phyloP scores from a whole-genome alignment of 1,140 invertebrate genomes.

The Ylistrum balloti region DNA sequence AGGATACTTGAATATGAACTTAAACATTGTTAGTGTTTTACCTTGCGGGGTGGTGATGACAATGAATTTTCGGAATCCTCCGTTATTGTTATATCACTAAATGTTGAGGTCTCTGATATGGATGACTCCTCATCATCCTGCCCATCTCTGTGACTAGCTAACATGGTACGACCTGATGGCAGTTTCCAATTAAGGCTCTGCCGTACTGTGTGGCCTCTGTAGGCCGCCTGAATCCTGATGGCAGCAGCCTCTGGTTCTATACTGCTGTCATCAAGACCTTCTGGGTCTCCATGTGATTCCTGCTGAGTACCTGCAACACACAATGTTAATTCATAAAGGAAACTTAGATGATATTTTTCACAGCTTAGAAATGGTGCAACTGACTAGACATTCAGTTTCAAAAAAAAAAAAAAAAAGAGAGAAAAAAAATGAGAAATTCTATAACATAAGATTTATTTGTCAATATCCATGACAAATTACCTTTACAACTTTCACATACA shows the following conservation, averaged over 20 bases:
- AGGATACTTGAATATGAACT: too few species aligned
- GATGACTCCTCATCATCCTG: conserved; percentile 66
- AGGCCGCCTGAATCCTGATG: conserved; percentile 73
- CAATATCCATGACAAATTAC: too few species aligned
- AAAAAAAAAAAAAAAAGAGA: too few species aligned
- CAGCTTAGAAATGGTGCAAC: too few species aligned
- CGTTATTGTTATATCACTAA: conserved; percentile 74
- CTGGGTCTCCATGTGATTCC: conserved; percentile 52
- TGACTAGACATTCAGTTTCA: too few species aligned
- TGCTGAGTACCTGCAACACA: conserved; percentile 21
- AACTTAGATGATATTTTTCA: too few species aligned
- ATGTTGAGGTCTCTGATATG: conserved; percentile 75
- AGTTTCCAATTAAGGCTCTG: conserved; percentile 63
- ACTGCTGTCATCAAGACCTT: conserved; percentile 49
- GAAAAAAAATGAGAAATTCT: too few species aligned
- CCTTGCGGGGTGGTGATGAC: conserved; percentile 43
- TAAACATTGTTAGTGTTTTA: conserved; percentile 40
- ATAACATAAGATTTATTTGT: too few species aligned
- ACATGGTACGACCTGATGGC: conserved; percentile 54
- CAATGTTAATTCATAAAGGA: too few species aligned
- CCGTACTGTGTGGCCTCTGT: conserved; percentile 71
- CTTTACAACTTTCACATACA: too few species aligned
- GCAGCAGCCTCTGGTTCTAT: conserved; percentile 65
- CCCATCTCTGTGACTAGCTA: conserved; percentile 52
- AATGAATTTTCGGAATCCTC: conserved; percentile 68